Percentiles rank a stretch among this genome's conserved stretches.
phyloP scores from a whole-genome alignment of 1,140 invertebrate genomes.

The Hylaeus volcanicus region DNA sequence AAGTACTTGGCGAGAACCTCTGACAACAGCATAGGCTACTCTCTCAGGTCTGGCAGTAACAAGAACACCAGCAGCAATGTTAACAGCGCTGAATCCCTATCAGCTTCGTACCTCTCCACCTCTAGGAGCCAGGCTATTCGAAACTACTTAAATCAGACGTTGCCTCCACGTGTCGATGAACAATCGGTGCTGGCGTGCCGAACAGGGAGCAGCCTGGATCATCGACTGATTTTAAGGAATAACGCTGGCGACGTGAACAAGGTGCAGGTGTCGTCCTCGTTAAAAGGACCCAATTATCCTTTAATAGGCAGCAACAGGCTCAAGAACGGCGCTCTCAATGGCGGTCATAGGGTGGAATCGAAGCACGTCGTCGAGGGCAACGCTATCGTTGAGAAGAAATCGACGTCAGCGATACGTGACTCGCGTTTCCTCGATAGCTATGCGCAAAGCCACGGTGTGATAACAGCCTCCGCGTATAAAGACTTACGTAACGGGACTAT shows the following conservation, averaged over 20 bases:
- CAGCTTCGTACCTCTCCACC: conserved; percentile 16
- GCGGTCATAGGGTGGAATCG: neutral
- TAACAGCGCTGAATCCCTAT: conserved; percentile 29
- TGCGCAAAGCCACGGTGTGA: conserved; percentile 71
- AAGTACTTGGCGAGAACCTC: conserved; percentile 63
- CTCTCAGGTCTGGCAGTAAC: conserved; percentile 35
- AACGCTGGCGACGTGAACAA: neutral
- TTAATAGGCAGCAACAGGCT: neutral
- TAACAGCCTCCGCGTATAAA: conserved; percentile 73
- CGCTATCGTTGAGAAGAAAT: conserved; percentile 13
- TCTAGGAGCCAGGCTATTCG: conserved; percentile 67
- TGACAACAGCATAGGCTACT: conserved; percentile 62
- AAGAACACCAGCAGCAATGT: neutral
- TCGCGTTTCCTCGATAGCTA: conserved; percentile 58
- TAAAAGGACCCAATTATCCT: neutral
- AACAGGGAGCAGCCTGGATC: neutral
- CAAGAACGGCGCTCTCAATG: neutral
- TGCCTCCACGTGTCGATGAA: conserved; percentile 41
- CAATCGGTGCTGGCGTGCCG: neutral
- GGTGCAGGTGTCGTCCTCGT: too few species aligned
- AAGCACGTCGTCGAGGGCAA: conserved; percentile 2
- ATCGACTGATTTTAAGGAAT: neutral
- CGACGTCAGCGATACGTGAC: conserved; percentile 3
- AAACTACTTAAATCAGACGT: conserved; percentile 73
- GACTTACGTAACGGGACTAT: conserved; percentile 69